Conservation (phyloP, 2,797 vertebrate genomes). For the Oreortyx pictus region DNA sequence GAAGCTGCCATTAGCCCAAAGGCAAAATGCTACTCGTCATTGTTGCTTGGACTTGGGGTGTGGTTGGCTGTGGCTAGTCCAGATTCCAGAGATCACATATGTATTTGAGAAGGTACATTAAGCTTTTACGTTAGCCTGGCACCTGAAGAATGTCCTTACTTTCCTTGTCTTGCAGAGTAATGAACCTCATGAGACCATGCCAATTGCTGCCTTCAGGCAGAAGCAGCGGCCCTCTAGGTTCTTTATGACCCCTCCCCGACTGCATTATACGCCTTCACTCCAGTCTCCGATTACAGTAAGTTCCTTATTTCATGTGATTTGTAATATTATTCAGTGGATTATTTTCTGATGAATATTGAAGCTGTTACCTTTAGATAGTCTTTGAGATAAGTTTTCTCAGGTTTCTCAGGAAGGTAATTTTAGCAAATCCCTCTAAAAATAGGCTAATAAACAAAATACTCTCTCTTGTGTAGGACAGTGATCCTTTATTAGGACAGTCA, state of each 20-base stretch:
- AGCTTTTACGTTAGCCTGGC: neutral
- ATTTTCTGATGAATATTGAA: neutral
- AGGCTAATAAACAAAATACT: conserved; percentile 17
- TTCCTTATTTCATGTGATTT: neutral
- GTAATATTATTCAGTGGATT: neutral
- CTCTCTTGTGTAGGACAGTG: conserved; percentile 85
- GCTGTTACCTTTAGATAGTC: neutral
- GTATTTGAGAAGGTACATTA: neutral
- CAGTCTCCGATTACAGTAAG: conserved; percentile 92
- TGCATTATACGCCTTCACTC: conserved; percentile 85
- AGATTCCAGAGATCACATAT: neutral
- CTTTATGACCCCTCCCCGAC: conserved; percentile 92
- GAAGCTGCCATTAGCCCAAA: neutral
- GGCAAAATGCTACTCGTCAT: neutral
- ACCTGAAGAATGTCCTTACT: neutral
- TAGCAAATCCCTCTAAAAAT: neutral
- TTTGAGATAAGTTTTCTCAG: neutral
- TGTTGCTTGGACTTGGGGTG: rapidly evolving
- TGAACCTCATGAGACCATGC: conserved; percentile 98
- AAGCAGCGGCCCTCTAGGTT: conserved; percentile 94
- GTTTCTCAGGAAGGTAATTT: neutral
- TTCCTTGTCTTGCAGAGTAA: conserved; percentile 86
- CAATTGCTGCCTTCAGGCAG: conserved; percentile 96
- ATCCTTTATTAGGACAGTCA: conserved; percentile 93
- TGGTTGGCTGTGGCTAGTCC: neutral